Conservation (phyloP, 2,888 invertebrate genomes). For the Copidosoma aretas region DNA sequence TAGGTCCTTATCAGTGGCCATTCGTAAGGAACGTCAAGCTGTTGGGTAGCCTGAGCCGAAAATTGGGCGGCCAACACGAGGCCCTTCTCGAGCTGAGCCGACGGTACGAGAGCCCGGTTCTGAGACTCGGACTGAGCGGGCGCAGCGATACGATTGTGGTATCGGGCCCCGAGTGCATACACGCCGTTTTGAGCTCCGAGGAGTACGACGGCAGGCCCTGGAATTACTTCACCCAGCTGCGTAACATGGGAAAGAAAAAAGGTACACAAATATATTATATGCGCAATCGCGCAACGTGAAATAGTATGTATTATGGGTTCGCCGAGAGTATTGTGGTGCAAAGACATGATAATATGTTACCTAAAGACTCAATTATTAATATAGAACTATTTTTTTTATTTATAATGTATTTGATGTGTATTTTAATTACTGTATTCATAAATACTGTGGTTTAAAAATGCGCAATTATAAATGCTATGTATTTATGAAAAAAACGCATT, state of each 20-base stretch:
- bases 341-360: too few relatives aligned
- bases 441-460: too few relatives aligned
- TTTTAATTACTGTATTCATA: too few relatives aligned
- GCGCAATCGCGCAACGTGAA: too few relatives aligned
- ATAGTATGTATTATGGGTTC: too few relatives aligned
- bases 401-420: too few relatives aligned
- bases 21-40: slow-evolving; percentile 50
- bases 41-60: slow-evolving; percentile 44
- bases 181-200: slow-evolving; percentile 66
- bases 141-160: slow-evolving; percentile 63
- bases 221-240: slow-evolving; percentile 69
- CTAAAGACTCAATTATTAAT: too few relatives aligned
- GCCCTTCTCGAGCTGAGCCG: slow-evolving; percentile 52
- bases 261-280: too few relatives aligned
- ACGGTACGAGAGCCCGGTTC: slow-evolving; percentile 50
- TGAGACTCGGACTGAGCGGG: slow-evolving; percentile 49
- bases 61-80: slow-evolving; percentile 51
- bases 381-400: too few relatives aligned
- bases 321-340: too few relatives aligned
- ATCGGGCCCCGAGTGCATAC: slow-evolving; percentile 65
- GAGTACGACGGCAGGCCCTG: slow-evolving; percentile 73
- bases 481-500: too few relatives aligned
- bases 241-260: slow-evolving; percentile 70
- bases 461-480: too few relatives aligned
- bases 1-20: slow-evolving; percentile 58